Evolutionary conservation across 2,797 vertebrate genomes (phyloP).

Genomic region (Capromys pilorides): DNA sequence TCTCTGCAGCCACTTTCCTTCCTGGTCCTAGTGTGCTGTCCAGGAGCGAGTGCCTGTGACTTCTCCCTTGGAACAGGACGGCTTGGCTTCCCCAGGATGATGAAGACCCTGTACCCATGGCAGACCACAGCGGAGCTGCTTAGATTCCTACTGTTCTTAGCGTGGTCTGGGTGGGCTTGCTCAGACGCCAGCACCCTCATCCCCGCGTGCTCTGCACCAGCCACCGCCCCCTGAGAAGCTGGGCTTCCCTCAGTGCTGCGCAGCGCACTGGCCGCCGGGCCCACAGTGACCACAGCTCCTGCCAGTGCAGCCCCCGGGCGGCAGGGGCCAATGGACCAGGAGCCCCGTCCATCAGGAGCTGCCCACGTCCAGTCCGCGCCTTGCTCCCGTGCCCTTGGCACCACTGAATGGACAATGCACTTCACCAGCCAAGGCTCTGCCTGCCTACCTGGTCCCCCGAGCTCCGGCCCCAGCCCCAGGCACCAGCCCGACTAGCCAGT

Average conservation of each 20-base stretch:
- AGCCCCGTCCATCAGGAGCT: slow-evolving; percentile 81
- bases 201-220: rapidly evolving
- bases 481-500: neutral
- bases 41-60: neutral
- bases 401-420: slow-evolving; percentile 80
- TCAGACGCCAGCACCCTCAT: neutral
- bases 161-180: neutral
- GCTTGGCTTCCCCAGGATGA: slow-evolving; percentile 13
- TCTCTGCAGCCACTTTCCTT: neutral
- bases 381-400: slow-evolving; percentile 80
- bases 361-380: slow-evolving; percentile 68
- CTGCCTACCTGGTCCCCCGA: slow-evolving; percentile 54
- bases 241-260: neutral
- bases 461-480: slow-evolving; percentile 51
- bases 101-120: neutral
- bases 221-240: neutral
- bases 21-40: neutral
- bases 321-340: slow-evolving; percentile 32
- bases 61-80: neutral
- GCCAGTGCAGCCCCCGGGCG: slow-evolving; percentile 69
- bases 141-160: neutral
- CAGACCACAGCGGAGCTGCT: slow-evolving; percentile 31
- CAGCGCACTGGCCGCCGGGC: neutral
- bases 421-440: slow-evolving; percentile 82
- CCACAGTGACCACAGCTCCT: slow-evolving; percentile 58